Percentiles rank a stretch among this genome's conserved stretches.
Conservation (phyloP, 2,888 invertebrate species). For the Ferrisia virgata region DNA sequence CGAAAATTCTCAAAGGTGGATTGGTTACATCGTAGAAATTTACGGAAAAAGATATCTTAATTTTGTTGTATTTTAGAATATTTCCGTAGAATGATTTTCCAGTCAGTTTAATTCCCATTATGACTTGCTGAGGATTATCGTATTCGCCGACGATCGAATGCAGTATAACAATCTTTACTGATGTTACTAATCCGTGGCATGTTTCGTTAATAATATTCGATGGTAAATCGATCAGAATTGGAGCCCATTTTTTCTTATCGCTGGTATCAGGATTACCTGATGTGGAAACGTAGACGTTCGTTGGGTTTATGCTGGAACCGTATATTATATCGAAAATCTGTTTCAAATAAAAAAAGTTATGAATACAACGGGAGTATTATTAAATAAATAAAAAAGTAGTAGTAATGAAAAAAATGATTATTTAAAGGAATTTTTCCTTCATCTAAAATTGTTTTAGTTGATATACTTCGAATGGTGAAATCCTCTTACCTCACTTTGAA, state of each 20-base stretch:
- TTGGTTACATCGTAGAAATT: slow-evolving; percentile 57
- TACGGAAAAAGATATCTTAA: slow-evolving; percentile 51
- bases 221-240: slow-evolving; percentile 27
- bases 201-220: not conserved
- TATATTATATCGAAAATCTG: slow-evolving; percentile 34
- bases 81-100: slow-evolving; percentile 21
- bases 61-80: slow-evolving; percentile 48
- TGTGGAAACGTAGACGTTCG: slow-evolving; percentile 36
- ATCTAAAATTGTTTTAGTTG: not conserved
- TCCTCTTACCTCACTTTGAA: slow-evolving; percentile 47
- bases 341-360: not conserved
- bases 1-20: slow-evolving; percentile 56
- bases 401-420: not conserved
- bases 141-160: slow-evolving; percentile 43
- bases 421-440: not conserved
- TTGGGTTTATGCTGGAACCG: slow-evolving; percentile 7
- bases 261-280: slow-evolving; percentile 44
- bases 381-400: not conserved
- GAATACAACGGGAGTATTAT: not conserved
- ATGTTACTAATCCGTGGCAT: slow-evolving; percentile 19
- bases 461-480: too few species aligned
- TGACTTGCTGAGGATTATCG: slow-evolving; percentile 41
- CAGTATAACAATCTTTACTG: slow-evolving; percentile 36
- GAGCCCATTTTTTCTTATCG: slow-evolving; percentile 41
- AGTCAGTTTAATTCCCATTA: slow-evolving; percentile 42